A percentile compares a stretch with the other conserved stretches of the same genome.
Conservation (phyloP, 1,140 invertebrate species). For the Metaphire vulgaris region DNA sequence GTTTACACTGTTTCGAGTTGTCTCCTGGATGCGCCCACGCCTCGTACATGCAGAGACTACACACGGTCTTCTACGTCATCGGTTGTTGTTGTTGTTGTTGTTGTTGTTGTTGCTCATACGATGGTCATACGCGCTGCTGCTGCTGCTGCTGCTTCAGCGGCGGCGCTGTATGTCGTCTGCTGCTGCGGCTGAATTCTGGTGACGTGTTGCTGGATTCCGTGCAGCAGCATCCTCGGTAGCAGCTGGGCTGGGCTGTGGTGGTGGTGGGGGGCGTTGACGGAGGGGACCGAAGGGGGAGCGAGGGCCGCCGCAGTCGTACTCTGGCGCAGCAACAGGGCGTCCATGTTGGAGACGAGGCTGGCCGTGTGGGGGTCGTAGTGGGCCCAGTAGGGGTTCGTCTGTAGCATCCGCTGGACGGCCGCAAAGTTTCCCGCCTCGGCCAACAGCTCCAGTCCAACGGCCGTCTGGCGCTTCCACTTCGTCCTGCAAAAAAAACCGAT, state of each 20-base stretch:
- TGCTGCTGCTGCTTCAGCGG: too few species aligned
- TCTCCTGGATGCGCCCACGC: too few species aligned
- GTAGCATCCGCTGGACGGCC: conserved; percentile 87
- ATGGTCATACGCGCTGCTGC: too few species aligned
- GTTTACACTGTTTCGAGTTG: too few species aligned
- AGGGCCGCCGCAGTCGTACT: neutral
- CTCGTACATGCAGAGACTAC: too few species aligned
- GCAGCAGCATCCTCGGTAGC: neutral
- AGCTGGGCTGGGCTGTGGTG: neutral
- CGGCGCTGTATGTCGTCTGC: too few species aligned
- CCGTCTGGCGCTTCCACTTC: conserved; percentile 99
- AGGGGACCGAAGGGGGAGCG: neutral
- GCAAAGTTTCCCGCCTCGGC: conserved; percentile 95
- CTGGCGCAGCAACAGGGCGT: conserved; percentile 52
- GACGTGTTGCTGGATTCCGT: neutral
- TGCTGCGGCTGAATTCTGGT: neutral
- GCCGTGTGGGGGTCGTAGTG: conserved; percentile 48
- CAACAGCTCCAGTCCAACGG: conserved; percentile 88
- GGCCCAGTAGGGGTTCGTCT: conserved; percentile 63
- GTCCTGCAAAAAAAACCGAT: conserved; percentile 79
- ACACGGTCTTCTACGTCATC: too few species aligned
- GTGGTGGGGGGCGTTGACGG: too few species aligned
- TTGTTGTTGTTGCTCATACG: too few species aligned
- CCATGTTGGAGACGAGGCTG: conserved; percentile 45
- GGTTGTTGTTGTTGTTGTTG: too few species aligned